Base-by-base conservation (phyloP, 1,140 invertebrate genomes). In the Drosophila pallidifrons region DNA sequence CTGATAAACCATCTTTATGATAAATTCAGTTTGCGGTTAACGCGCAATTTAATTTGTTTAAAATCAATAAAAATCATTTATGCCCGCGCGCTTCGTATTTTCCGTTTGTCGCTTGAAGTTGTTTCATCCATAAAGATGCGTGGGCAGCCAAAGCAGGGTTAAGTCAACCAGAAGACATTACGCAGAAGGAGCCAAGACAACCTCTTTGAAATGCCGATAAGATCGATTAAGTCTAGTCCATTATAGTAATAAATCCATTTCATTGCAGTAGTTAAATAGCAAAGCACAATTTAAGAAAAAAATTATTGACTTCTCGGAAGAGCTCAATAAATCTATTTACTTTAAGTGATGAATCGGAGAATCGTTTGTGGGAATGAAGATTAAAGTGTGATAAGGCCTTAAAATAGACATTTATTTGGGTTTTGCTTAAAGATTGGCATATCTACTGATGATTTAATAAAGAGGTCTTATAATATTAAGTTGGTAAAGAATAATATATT, bases 31-130 rank as follows among this genome's bases (percentile, higher is more conserved):
- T 85, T 85, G 81, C 63, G 85, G 86, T 85, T 89, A 74, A 89
- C 85, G 86, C 85, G 65, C 86, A 89, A 89, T 89, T 89, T 89
- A 81, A 89, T 89, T 90, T 89, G 86, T 90, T 89, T 76, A 88
- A 88, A 89, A 88, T 88, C 85, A 89, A 88, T 88, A 85, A 88
- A 88, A 83, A 79, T 79, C 73, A 87, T 88, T 80, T 83, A 72
- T 41, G 49, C 41, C n/a, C 41, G 5, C 8, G 0, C n/a, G 41
- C 65, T 16, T 10, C 2, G 11, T 28, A 49, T 20, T 16, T 28
- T 51, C 8, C 32, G 25, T 2, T 25, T 57, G 11, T 32, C 51
- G 16, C 11, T 51, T 51, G 1, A 32, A 54, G 4, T 25, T 30
- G 52, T 38, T 38, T 38, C 41, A 7, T 8, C 3, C 16, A 20